Evolutionary conservation across 2,888 invertebrate species (phyloP).

Genomic region (Ectemnius continuus): DNA sequence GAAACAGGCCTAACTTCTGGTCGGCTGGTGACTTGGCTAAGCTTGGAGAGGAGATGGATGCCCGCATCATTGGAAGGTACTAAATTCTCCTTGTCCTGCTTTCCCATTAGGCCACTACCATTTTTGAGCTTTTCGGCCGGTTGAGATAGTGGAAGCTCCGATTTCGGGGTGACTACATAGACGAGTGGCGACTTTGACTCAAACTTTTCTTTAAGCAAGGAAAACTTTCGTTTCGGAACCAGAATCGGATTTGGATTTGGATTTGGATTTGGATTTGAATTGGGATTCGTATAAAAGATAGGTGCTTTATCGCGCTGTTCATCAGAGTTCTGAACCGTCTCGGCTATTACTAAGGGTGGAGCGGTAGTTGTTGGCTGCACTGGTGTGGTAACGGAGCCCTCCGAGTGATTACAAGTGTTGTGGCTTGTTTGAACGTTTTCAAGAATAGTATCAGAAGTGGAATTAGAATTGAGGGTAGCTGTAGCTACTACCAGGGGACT

Average conservation of each 20-base stretch:
- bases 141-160: constrained; percentile 28
- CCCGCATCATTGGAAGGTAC: constrained; percentile 49
- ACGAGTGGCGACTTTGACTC: constrained; percentile 78
- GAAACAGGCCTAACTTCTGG: too few species aligned
- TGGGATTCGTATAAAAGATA: too few species aligned
- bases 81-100: constrained; percentile 69
- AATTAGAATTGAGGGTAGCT: constrained; percentile 52
- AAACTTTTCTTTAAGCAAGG: constrained; percentile 81
- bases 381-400: too few species aligned
- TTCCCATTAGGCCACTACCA: constrained; percentile 48
- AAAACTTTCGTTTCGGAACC: constrained; percentile 81
- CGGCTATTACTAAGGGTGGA: not conserved
- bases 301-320: constrained; percentile 40
- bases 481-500: constrained; percentile 62
- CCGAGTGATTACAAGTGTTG: not conserved
- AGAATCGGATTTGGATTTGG: constrained; percentile 52
- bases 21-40: too few species aligned
- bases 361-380: not conserved
- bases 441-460: not conserved
- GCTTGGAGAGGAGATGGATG: too few species aligned
- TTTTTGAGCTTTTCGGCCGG: constrained; percentile 34
- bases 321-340: constrained; percentile 27
- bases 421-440: not conserved
- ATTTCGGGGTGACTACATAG: constrained; percentile 54
- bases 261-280: not conserved